Percentiles rank a stretch among this genome's conserved stretches.
These are phyloP conservation scores for Palythoa grandiflora DNA, from an alignment of 92 coral and sea anemone genomes.

Conservation along the genomic window DNA sequence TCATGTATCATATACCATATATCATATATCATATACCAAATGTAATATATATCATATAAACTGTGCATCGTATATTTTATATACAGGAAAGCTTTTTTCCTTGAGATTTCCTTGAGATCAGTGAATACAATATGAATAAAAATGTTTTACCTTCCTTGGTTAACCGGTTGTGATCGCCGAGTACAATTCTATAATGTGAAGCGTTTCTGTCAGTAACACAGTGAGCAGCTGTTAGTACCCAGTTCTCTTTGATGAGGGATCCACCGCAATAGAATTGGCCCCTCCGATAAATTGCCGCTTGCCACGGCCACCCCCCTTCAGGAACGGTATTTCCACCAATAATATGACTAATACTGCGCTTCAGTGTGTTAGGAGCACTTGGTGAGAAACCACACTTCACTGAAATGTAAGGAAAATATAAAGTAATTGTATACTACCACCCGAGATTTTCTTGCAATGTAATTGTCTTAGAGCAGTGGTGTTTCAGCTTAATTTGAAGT, in stretches of 20 bases:
- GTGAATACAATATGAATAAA: not conserved
- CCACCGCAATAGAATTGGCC: slow-evolving; percentile 29
- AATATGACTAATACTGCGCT: not conserved
- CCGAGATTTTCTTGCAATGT: not conserved
- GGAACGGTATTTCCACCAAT: slow-evolving; percentile 38
- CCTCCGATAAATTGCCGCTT: slow-evolving; percentile 36
- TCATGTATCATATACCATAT: too few relatives aligned
- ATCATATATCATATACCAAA: too few relatives aligned
- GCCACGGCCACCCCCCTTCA: slow-evolving; percentile 32
- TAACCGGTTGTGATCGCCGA: slow-evolving; percentile 36
- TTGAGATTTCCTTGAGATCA: not conserved
- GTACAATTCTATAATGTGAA: slow-evolving; percentile 30
- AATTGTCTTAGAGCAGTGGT: not conserved
- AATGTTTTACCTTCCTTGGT: slow-evolving; percentile 17
- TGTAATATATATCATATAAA: too few relatives aligned
- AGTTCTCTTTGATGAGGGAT: slow-evolving; percentile 21
- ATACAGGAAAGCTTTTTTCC: too few relatives aligned
- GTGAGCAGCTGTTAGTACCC: slow-evolving; percentile 45
- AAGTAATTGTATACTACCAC: not conserved
- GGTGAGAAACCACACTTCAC: slow-evolving; percentile 40
- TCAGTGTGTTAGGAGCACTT: slow-evolving; percentile 33
- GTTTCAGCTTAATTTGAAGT: too few relatives aligned
- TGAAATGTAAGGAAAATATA: not conserved
- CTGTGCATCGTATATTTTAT: too few relatives aligned
- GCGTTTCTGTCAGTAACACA: slow-evolving; percentile 26